Conservation (phyloP, 1,140 invertebrate species). For the Doryteuthis pealeii region DNA sequence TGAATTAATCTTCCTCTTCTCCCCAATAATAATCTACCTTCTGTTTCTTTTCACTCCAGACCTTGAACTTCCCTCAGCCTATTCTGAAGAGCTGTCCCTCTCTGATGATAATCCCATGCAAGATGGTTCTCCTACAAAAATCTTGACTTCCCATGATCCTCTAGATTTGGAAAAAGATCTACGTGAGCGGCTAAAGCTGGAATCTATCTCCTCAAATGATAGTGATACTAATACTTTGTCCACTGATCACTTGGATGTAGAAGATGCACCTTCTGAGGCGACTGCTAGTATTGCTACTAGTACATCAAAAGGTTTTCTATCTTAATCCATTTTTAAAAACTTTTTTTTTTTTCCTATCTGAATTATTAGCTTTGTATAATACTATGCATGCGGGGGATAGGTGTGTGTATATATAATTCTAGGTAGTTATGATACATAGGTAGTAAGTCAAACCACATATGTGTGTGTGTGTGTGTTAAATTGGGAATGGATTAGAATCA, state of each 20-base stretch:
- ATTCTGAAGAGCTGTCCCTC: neutral
- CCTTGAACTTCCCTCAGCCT: slow-evolving; percentile 4
- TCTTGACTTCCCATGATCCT: neutral
- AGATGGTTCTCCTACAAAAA: neutral
- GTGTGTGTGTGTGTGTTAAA: no score
- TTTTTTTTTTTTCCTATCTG: no score
- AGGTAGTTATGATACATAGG: no score
- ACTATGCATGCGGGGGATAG: no score
- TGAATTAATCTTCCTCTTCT: neutral
- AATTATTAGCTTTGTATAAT: no score
- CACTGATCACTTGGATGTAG: neutral
- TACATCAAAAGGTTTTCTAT: slow-evolving; percentile 6
- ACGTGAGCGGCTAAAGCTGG: neutral
- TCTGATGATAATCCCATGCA: neutral
- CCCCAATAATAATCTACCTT: neutral
- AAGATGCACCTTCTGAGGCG: neutral
- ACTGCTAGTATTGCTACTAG: neutral
- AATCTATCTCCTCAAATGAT: neutral
- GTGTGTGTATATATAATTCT: no score
- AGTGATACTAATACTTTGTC: neutral
- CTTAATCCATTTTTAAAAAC: neutral
- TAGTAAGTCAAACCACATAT: no score
- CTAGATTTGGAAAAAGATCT: neutral
- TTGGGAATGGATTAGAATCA: no score
- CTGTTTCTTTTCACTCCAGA: neutral